Base-by-base conservation (phyloP, 2,797 vertebrate genomes). In the Bradypodion ventrale region DNA sequence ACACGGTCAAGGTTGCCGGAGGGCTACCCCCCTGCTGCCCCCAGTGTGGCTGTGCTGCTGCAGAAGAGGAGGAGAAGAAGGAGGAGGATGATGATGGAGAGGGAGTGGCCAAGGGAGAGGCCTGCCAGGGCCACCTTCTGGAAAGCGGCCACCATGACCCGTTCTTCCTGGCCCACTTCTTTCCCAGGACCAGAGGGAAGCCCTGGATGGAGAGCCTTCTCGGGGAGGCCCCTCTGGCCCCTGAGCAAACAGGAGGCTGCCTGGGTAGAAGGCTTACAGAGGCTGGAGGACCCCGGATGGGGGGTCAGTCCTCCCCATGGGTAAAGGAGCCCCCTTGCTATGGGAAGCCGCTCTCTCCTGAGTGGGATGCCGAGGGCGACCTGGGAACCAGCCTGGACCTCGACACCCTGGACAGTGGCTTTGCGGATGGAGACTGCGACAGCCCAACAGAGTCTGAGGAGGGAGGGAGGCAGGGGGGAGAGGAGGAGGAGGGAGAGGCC, bases 391-490 rank as follows among this genome's bases (percentile, higher is more conserved):
- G 94, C 5, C 52, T 97, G 83, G 98, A 99, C 92, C 82, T 99
- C 95, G 98, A 99, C 94, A 99, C 98, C 9, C 96, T 98, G 0
- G 98, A 97, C 88, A 97, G 98, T 1, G 96, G 96, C 78, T 99
- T 98, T n/a, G 96, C 94, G 9, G 98, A 98, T 92, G 96, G 96
- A 0, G 96, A 97, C 84, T 99, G 97, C 8, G 94, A 94, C 78
- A 96, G 95, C 90, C 95, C 96, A 0, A 89, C 94, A 78, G 96
- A 96, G 60, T 91, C 85, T 70, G 95, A 94, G 79, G 32, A 90
- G 70, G 75, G 69, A 16, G 19, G 10, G 66, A 85, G 42, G 56
- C 1, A 21, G 62, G 8, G 52, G 52, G 63, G 63, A 16, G 7
- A n/a, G 1, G 87, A 91, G 76, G 87, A 3, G 15, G 91, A 86